A percentile compares a stretch with the other conserved stretches of the same genome.
Evolutionary conservation across 37 sponge, comb jelly and placozoan species (phyloP).

Genomic region (Axinella damicornis): DNA sequence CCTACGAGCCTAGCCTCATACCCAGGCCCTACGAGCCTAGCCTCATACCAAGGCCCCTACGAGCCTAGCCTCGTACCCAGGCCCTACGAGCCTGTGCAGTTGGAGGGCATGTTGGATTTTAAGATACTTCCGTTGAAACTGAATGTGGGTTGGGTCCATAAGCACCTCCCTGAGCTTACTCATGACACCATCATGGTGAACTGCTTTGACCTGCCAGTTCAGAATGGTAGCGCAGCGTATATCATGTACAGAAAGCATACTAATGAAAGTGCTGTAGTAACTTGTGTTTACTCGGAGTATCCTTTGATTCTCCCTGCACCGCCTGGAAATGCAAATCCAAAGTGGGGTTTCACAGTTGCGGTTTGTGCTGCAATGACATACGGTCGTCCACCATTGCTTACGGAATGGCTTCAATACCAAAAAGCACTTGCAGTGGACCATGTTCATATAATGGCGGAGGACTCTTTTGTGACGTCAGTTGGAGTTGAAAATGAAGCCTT

Average conservation of each 20-base stretch:
- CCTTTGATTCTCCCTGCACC: background rate
- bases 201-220: conserved; percentile 17
- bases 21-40: no score
- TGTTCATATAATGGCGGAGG: conserved; percentile 20
- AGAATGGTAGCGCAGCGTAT: background rate
- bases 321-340: background rate
- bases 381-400: conserved; percentile 5
- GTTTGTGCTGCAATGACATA: conserved; percentile 7
- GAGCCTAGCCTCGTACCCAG: no score
- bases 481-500: background rate
- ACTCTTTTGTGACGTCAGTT: background rate
- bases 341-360: background rate
- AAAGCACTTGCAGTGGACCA: background rate
- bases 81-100: no score
- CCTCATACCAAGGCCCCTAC: no score
- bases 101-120: background rate
- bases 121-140: background rate
- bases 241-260: background rate
- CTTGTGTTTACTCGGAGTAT: background rate
- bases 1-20: no score
- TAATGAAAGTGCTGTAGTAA: background rate
- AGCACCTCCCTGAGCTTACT: background rate
- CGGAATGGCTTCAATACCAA: conserved; percentile 7
- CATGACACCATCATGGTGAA: background rate
- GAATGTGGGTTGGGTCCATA: background rate